These are phyloP conservation scores for Takifugu bimaculatus DNA, from an alignment of 2,113 vertebrate species.

Conservation along the genomic window DNA sequence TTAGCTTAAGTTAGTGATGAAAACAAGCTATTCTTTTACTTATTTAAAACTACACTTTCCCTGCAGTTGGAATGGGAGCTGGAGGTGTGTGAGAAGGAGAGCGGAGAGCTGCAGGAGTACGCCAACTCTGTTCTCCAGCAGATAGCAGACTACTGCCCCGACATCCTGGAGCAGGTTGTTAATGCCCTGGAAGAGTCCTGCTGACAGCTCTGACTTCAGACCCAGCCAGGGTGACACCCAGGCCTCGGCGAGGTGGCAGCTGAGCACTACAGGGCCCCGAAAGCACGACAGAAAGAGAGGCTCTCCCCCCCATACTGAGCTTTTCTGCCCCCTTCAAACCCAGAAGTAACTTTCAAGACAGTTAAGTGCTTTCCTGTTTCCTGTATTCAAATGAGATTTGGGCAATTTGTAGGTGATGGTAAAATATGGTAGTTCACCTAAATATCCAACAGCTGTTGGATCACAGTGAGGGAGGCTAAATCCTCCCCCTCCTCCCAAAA, in stretches of 20 bases:
- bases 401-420: slow-evolving; percentile 2
- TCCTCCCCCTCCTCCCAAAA: too few relatives aligned
- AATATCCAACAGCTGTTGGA: too few relatives aligned
- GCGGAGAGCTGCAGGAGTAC: slow-evolving; percentile 91
- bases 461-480: too few relatives aligned
- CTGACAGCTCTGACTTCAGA: slow-evolving; percentile 63
- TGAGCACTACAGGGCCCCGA: slow-evolving; percentile 11
- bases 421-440: too few relatives aligned
- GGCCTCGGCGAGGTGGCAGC: slow-evolving; percentile 4
- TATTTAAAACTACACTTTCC: background rate
- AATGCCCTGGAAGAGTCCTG: slow-evolving; percentile 95
- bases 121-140: slow-evolving; percentile 96
- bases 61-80: slow-evolving; percentile 85
- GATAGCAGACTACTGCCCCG: slow-evolving; percentile 96
- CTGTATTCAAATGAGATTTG: slow-evolving; percentile 20
- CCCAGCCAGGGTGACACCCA: slow-evolving; percentile 11
- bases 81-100: slow-evolving; percentile 90
- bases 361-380: slow-evolving; percentile 53
- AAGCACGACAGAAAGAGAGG: background rate
- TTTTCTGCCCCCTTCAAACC: background rate
- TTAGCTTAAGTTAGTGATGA: background rate
- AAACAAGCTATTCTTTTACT: background rate
- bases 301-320: too few relatives aligned
- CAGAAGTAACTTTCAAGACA: background rate
- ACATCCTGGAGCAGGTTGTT: slow-evolving; percentile 98